Evolutionary conservation across 2,888 invertebrate species (phyloP).

Genomic region (Helleia helle): DNA sequence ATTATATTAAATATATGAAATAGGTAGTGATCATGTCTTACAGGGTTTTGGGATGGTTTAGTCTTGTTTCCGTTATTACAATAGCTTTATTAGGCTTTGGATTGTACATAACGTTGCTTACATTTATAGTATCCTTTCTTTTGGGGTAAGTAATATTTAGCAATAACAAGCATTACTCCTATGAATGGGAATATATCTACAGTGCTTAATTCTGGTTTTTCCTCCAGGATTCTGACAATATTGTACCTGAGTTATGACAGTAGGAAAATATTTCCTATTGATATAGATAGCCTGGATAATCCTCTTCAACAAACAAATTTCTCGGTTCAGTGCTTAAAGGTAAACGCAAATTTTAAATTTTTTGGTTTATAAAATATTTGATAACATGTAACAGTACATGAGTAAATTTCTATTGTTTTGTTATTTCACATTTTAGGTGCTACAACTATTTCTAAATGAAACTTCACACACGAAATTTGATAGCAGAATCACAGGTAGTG

Average conservation of each 20-base stretch:
- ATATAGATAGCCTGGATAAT: constrained; percentile 60
- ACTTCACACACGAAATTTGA: constrained; percentile 48
- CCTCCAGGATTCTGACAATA: constrained; percentile 48
- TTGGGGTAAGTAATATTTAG: constrained; percentile 47
- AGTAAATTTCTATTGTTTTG: constrained; percentile 3
- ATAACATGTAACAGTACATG: no score
- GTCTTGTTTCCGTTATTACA: constrained; percentile 50
- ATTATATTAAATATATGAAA: constrained; percentile 1
- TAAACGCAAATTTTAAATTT: no score
- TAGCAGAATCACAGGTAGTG: constrained; percentile 85
- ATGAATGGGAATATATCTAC: background rate
- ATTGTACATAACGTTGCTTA: constrained; percentile 48
- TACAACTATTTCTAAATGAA: constrained; percentile 46
- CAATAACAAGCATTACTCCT: background rate
- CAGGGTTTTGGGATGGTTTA: constrained; percentile 50
- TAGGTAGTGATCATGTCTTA: constrained; percentile 31
- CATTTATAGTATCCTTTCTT: constrained; percentile 52
- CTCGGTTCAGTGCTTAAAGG: constrained; percentile 54
- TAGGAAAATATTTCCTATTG: constrained; percentile 49
- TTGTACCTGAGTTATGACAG: constrained; percentile 54
- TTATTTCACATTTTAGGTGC: constrained; percentile 31
- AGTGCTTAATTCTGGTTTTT: constrained; percentile 1
- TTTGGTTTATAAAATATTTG: no score
- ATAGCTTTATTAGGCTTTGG: constrained; percentile 58
- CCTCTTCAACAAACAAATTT: constrained; percentile 58